Evolutionary conservation across 2,113 vertebrate genomes (phyloP).

Genomic region (Ariopsis seemanni): DNA sequence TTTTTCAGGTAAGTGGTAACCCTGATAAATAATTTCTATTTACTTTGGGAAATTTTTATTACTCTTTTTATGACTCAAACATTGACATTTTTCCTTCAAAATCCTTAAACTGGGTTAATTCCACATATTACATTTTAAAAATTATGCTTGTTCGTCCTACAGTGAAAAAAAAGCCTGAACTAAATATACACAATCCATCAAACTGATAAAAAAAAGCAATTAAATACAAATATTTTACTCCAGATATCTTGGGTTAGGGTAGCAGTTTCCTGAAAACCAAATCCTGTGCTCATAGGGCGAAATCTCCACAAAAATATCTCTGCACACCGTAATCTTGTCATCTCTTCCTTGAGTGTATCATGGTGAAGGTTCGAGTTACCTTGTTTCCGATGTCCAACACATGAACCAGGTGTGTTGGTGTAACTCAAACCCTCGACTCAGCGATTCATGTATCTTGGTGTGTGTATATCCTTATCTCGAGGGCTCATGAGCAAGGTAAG

Average conservation of each 20-base stretch:
- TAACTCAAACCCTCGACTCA: slow-evolving; percentile 19
- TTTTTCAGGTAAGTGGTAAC: too few relatives aligned
- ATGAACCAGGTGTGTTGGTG: slow-evolving; percentile 12
- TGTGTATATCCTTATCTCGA: slow-evolving; percentile 10
- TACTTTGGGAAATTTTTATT: too few relatives aligned
- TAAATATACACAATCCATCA: neutral
- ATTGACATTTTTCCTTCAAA: neutral
- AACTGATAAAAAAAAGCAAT: neutral
- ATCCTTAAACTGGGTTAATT: too few relatives aligned
- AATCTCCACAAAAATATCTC: neutral
- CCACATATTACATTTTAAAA: too few relatives aligned
- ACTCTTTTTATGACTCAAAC: too few relatives aligned
- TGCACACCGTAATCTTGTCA: neutral
- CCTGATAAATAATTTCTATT: too few relatives aligned
- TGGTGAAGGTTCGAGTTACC: slow-evolving; percentile 3
- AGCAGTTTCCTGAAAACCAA: neutral
- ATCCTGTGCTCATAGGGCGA: neutral
- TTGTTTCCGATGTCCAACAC: slow-evolving; percentile 9
- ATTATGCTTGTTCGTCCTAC: neutral
- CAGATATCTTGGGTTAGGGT: neutral
- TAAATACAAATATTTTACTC: neutral
- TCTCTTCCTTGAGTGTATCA: neutral
- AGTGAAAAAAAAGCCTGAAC: neutral
- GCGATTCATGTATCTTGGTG: slow-evolving; percentile 2
- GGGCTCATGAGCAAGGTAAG: slow-evolving; percentile 25